Evolutionary conservation across 2,888 invertebrate genomes (phyloP), one percentile per base, ranked within the genome.

Genomic region (Drosophila nigricruria): DNA sequence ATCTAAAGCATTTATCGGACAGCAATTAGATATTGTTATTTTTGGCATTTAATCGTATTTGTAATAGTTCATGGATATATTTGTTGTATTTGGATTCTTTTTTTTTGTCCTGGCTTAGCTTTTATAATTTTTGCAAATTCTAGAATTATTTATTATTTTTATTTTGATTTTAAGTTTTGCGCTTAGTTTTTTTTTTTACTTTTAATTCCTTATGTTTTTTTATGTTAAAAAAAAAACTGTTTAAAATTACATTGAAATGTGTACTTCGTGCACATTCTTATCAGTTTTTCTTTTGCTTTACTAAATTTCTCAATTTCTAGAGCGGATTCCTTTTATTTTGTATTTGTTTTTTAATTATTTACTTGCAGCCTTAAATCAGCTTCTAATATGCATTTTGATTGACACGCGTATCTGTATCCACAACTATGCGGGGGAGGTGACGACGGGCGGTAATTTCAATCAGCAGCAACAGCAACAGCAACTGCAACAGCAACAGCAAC

Each of bases 311-410:
- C 18, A 5, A 45, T 57, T 42, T 56, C 45, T 57, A 57, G 45
- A 57, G 43, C 57, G 25, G 5, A 57, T n/a, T 10, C 14, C 5
- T 5, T 12, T 12, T 43, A 8, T 32, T 42, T 59, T 14, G 16
- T 2, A 47, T 20, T 67, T 38, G 50, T 60, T 64, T 9, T 16
- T 42, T 57, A 20, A 42, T 49, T 8, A 23, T n/a, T 59, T 60
- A 23, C 40, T 30, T 65, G 56, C 58, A 52, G 68, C 62, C 57
- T 61, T 67, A 76, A 75, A 71, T 49, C 68, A 68, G 74, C 73
- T 72, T 64, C 50, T 78, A 69, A 0, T 53, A 36, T 77, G 73
- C 71, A 79, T 73, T 89, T 74, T 77, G 79, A 86, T 90, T 82
- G 90, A 85, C 90, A 85, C 76, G 88, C 71, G 67, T 72, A 64